Evolutionary conservation across 2,113 vertebrate genomes (phyloP), one percentile per base, ranked within the genome.

Genomic region (Elanoides forficatus): DNA sequence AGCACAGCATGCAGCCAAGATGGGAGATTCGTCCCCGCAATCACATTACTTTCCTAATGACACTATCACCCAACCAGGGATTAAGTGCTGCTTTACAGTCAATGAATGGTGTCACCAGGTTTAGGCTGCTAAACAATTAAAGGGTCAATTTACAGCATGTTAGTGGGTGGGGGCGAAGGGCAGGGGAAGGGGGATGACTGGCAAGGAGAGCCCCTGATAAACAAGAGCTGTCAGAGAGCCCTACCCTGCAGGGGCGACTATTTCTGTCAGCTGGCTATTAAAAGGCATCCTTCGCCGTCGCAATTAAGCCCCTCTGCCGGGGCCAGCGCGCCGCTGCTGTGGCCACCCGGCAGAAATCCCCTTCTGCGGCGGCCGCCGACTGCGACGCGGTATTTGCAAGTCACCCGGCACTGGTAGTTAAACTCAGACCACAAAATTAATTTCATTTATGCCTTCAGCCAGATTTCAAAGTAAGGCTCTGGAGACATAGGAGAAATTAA

Each of bases 401-500:
- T 94, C 62, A 45, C 72, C 68, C 82, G 36, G 88, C 60, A 9
- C 59, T 36, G 62, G 59, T 7, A 27, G 81, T 84, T 97, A 40
- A 60, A 29, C 81, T 42, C 66, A 36, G 88, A 94, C 93, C 96
- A 71, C 97, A 66, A 89, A 92, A 95, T 97, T 98, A 96, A 98
- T 98, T 97, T 97, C 82, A 78, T 88, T 97, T 96, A 92, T 97
- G 92, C 94, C 97, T 92, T 97, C 94, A 96, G 97, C 94, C 96
- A 97, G 93, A 97, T 98, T 95, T 97, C 95, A 94, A 83, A 98
- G 93, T 59, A 86, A 97, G 96, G 96, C 97, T 96, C 97, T 88
- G 93, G 97, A 97, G 98, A 98, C 88, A 17, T 40, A 67, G 97
- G 95, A 97, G 89, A 98, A 98, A 98, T 98, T 98, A 98, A 98